These are phyloP conservation scores for Syngnathus scovelli DNA, from an alignment of 2,113 vertebrate species.

Conservation along the genomic window DNA sequence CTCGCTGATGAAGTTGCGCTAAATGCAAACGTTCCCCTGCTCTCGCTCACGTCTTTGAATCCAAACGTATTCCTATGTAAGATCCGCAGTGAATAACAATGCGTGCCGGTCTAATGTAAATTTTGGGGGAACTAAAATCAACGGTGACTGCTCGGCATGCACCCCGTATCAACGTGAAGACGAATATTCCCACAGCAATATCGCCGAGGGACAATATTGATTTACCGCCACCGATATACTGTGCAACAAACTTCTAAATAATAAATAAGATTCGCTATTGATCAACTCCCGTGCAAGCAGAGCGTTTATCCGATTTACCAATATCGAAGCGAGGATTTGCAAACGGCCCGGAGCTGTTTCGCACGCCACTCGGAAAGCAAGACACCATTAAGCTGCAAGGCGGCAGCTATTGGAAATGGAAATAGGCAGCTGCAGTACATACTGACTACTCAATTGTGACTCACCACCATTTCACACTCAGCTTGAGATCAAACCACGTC, in stretches of 20 bases:
- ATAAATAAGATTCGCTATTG: constrained; percentile 4
- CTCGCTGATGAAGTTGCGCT: neutral
- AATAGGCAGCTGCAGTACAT: constrained; percentile 16
- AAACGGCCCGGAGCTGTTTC: neutral
- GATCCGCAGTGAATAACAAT: neutral
- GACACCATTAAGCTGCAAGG: neutral
- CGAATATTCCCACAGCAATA: constrained; percentile 23
- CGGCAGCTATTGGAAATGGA: neutral
- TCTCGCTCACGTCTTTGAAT: neutral
- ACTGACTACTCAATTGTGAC: constrained; percentile 15
- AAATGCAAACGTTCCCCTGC: neutral
- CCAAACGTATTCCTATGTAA: neutral
- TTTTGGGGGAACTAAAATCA: constrained; percentile 28
- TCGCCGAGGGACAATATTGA: constrained; percentile 6
- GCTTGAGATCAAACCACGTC: neutral
- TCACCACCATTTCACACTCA: constrained; percentile 42
- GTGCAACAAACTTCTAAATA: constrained; percentile 3
- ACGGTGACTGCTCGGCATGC: constrained; percentile 9
- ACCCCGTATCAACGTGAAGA: neutral
- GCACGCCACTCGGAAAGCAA: neutral
- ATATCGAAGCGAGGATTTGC: constrained; percentile 1
- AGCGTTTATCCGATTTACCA: neutral
- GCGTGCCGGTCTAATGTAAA: constrained; percentile 4
- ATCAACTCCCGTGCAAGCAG: neutral
- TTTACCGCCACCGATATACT: constrained; percentile 3